A percentile compares a stretch with the other conserved stretches of the same genome.
phyloP scores from a whole-genome alignment of 2,113 vertebrate species.

The Carettochelys insculpta region DNA sequence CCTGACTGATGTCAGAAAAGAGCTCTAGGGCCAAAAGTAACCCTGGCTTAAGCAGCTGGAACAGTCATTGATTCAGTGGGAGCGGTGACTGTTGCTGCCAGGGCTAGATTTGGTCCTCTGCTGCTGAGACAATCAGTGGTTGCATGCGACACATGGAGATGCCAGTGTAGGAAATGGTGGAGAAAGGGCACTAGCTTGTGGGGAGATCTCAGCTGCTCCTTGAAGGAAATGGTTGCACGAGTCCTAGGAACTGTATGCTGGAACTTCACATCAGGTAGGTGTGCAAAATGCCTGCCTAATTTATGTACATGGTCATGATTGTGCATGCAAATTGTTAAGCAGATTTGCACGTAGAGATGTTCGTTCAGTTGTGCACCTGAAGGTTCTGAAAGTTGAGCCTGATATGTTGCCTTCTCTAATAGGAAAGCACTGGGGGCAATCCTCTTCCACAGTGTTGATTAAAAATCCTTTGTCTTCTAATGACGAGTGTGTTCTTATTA shows the following conservation, averaged over 20 bases:
- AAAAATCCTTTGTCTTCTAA: background rate
- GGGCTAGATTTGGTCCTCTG: background rate
- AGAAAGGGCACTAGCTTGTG: too few relatives aligned
- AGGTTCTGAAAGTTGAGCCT: background rate
- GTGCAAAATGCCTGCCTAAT: background rate
- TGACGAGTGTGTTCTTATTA: conserved; percentile 4
- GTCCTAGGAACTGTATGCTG: too few relatives aligned
- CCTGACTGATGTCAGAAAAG: background rate
- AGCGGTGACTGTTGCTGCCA: background rate
- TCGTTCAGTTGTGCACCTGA: background rate
- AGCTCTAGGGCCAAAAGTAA: background rate
- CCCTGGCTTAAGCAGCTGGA: background rate
- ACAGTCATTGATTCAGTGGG: background rate
- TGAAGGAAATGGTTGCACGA: background rate
- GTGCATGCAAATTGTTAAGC: background rate
- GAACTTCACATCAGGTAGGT: background rate
- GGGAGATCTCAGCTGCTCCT: background rate
- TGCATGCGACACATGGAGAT: background rate
- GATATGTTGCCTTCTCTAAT: background rate
- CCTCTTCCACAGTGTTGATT: background rate
- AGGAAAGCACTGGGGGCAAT: background rate
- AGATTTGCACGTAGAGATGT: background rate
- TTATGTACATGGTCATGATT: background rate
- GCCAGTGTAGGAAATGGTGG: background rate
- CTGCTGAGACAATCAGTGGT: background rate